Evolutionary conservation across 2,797 vertebrate genomes (phyloP).

Genomic region (Pampus argenteus): DNA sequence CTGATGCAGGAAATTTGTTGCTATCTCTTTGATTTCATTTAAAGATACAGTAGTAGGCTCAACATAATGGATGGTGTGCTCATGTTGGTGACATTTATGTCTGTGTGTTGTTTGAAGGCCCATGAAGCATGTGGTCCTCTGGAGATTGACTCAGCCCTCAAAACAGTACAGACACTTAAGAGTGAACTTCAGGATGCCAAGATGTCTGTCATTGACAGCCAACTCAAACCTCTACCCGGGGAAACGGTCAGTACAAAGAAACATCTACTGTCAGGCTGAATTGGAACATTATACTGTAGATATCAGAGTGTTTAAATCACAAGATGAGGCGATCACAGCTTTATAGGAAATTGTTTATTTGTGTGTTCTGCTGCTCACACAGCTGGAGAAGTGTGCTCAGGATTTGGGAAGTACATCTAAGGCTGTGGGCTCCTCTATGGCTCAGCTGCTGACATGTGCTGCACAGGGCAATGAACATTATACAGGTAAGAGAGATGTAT

Average conservation of each 20-base stretch:
- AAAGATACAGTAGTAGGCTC: conserved; percentile 10
- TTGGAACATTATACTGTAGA: not conserved
- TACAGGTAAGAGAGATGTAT: conserved; percentile 87
- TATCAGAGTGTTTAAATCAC: not conserved
- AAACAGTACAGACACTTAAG: conserved; percentile 93
- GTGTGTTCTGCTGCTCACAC: conserved; percentile 47
- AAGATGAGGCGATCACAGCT: not conserved
- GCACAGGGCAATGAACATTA: conserved; percentile 99
- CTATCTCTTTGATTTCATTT: conserved; percentile 32
- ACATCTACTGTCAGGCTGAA: conserved; percentile 2
- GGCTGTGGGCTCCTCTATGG: conserved; percentile 98
- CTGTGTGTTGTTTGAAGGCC: conserved; percentile 82
- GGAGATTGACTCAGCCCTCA: conserved; percentile 98
- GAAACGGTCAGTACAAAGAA: conserved; percentile 89
- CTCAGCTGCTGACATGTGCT: conserved; percentile 96
- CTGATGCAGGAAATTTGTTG: conserved; percentile 18
- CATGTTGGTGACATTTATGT: conserved; percentile 25
- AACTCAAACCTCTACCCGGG: conserved; percentile 96
- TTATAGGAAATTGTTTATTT: conserved; percentile 9
- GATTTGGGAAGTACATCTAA: conserved; percentile 98
- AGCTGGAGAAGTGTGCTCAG: conserved; percentile 98
- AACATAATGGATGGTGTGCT: conserved; percentile 7
- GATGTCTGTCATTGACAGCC: conserved; percentile 92
- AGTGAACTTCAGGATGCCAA: conserved; percentile 97
- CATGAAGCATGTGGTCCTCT: conserved; percentile 98